Evolutionary conservation across 2,888 invertebrate genomes (phyloP).

Genomic region (Oegoconia quadripuncta): DNA sequence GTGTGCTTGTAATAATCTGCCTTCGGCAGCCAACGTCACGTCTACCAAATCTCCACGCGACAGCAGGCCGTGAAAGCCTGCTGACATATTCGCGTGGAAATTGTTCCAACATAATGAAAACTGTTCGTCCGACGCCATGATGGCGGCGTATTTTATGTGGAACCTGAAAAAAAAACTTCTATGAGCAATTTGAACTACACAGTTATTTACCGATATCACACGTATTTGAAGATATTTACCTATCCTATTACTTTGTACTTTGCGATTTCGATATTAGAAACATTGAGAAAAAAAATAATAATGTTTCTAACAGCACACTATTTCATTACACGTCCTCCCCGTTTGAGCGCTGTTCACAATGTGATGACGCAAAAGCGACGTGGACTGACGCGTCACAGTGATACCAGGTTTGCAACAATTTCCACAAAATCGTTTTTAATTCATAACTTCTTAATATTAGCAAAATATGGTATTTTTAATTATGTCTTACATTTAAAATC

Average conservation of each 20-base stretch:
- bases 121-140: conserved; percentile 86
- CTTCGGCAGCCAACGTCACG: conserved; percentile 85
- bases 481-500: not conserved
- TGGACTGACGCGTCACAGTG: conserved; percentile 61
- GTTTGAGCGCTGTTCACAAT: conserved; percentile 63
- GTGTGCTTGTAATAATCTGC: conserved; percentile 84
- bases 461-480: not conserved
- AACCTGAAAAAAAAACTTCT: conserved; percentile 44
- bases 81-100: conserved; percentile 85
- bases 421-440: conserved; percentile 39
- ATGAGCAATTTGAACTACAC: not conserved
- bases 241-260: conserved; percentile 75
- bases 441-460: conserved; percentile 3
- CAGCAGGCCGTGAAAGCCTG: conserved; percentile 85
- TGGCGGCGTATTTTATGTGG: conserved; percentile 64
- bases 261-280: conserved; percentile 69
- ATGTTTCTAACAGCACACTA: conserved; percentile 53
- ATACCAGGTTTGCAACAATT: conserved; percentile 28
- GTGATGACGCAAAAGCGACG: conserved; percentile 72
- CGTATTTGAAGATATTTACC: conserved; percentile 32
- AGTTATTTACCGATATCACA: not conserved
- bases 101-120: conserved; percentile 88
- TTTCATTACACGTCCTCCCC: conserved; percentile 64
- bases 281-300: conserved; percentile 63
- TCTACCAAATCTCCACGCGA: conserved; percentile 85